phyloP scores from a whole-genome alignment of 2,797 vertebrate genomes.

The Falco biarmicus region DNA sequence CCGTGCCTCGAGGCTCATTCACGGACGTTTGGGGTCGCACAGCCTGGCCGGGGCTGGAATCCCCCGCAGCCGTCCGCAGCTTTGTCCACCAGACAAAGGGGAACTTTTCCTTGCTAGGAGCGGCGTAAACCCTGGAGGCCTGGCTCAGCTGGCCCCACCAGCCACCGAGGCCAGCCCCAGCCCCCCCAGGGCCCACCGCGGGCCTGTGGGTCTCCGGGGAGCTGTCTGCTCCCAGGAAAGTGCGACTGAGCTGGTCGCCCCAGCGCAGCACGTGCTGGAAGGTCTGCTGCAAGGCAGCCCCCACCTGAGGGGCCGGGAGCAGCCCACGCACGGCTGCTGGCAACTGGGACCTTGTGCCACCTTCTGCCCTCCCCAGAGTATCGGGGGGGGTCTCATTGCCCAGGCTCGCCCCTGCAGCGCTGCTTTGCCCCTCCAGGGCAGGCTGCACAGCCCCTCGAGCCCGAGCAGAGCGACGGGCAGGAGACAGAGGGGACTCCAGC shows the following conservation, averaged over 20 bases:
- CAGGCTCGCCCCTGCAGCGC: neutral
- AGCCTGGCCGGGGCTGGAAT: neutral
- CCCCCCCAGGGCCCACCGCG: neutral
- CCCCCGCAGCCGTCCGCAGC: neutral
- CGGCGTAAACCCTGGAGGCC: conserved; percentile 67
- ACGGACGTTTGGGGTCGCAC: rapidly evolving
- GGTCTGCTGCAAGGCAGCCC: conserved; percentile 85
- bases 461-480: rapidly evolving
- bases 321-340: neutral
- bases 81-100: conserved; percentile 66
- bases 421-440: rapidly evolving
- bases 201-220: neutral
- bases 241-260: conserved; percentile 84
- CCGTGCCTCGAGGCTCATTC: neutral
- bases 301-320: neutral
- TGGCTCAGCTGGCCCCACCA: conserved; percentile 80
- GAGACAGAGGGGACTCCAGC: neutral
- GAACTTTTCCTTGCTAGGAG: conserved; percentile 51
- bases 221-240: conserved; percentile 53
- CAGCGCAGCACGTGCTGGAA: conserved; percentile 85
- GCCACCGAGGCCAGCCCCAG: neutral
- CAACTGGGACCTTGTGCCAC: neutral
- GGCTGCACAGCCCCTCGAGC: neutral
- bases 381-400: neutral
- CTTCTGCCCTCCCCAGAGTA: neutral